These are phyloP conservation scores for Artibeus lituratus DNA, from an alignment of 2,797 vertebrate genomes.

Conservation along the genomic window DNA sequence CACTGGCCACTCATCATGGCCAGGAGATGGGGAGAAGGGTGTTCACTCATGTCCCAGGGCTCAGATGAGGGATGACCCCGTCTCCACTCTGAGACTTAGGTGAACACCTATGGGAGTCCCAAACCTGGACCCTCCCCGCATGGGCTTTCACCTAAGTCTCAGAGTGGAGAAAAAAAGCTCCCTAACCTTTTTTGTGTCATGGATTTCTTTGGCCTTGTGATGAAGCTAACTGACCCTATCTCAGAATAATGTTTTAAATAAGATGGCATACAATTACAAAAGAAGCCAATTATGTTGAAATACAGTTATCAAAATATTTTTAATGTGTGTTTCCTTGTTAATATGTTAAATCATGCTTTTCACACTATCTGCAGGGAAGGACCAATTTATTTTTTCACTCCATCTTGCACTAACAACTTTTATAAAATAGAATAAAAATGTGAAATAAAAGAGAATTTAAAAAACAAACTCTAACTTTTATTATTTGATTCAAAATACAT, in stretches of 20 bases:
- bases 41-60: background rate
- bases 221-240: background rate
- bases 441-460: background rate
- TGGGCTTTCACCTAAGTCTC: no score
- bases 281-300: background rate
- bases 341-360: background rate
- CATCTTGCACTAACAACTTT: background rate
- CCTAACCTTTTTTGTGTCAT: background rate
- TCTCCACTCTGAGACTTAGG: background rate
- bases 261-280: background rate
- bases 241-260: background rate
- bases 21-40: background rate
- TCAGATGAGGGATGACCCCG: background rate
- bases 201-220: background rate
- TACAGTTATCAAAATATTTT: background rate
- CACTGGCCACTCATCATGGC: background rate
- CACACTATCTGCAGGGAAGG: background rate
- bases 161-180: no score
- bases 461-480: background rate
- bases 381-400: background rate
- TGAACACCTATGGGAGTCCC: background rate
- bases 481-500: background rate
- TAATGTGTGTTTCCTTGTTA: background rate
- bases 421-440: slow-evolving; percentile 6
- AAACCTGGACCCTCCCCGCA: background rate